A percentile compares a stretch with the other conserved stretches of the same genome.
These are phyloP conservation scores for Aptenodytes forsteri DNA, from an alignment of 2,113 vertebrate species.

Conservation along the genomic window DNA sequence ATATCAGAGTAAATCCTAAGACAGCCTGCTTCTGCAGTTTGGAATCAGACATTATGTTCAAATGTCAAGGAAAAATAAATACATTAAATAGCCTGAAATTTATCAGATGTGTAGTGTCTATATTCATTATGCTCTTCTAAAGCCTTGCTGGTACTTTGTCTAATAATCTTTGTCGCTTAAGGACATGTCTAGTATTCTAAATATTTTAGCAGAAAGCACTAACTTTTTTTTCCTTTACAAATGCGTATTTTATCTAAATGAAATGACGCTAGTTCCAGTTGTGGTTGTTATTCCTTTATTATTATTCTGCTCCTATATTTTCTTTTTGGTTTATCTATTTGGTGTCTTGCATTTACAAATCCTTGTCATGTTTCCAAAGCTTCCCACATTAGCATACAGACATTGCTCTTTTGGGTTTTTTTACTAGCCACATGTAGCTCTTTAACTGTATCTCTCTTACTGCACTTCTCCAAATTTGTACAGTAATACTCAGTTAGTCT, in stretches of 20 bases:
- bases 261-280: background rate
- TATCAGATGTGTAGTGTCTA: background rate
- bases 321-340: too few species aligned
- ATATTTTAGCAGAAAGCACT: background rate
- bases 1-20: background rate
- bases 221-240: background rate
- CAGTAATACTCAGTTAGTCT: background rate
- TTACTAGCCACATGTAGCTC: background rate
- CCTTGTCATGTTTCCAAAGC: background rate
- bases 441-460: background rate
- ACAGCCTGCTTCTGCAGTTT: background rate
- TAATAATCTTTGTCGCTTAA: background rate
- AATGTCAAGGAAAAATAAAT: background rate
- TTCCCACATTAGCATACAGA: background rate
- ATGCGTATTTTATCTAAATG: background rate
- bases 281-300: background rate
- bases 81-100: background rate
- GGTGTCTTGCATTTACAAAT: background rate
- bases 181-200: background rate
- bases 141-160: background rate
- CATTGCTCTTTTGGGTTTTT: too few species aligned
- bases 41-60: background rate
- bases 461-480: background rate
- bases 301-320: background rate
- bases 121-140: background rate